Conservation (phyloP, 92 coral and sea anemone genomes). For the Blastomussa wellsi region DNA sequence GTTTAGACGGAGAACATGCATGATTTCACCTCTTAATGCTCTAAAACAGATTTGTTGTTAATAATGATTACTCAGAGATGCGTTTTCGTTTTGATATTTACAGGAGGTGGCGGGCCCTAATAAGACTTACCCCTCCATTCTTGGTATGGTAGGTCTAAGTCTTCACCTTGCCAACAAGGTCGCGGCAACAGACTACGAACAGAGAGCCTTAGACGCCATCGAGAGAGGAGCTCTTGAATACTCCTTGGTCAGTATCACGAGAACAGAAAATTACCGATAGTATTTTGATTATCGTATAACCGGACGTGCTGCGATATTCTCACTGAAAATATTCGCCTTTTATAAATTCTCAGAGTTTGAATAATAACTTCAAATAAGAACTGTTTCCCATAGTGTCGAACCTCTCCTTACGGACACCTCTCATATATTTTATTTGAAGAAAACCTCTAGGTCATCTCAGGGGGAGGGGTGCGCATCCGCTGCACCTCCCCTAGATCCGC, state of each 20-base stretch:
- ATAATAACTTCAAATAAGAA: neutral
- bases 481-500: no score
- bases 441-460: no score
- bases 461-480: no score
- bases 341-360: neutral
- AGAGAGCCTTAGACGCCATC: neutral
- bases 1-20: no score
- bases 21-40: neutral
- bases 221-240: conserved; percentile 9
- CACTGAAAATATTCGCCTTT: neutral
- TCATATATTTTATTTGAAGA: no score
- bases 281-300: neutral
- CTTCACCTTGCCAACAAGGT: conserved; percentile 46
- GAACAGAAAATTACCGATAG: neutral
- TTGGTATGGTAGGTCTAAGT: conserved; percentile 81
- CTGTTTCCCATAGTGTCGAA: no score
- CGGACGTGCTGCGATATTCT: neutral
- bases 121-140: conserved; percentile 67
- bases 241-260: conserved; percentile 21
- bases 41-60: neutral
- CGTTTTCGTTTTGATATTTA: neutral
- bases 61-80: neutral
- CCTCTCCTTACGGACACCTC: no score
- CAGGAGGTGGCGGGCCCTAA: conserved; percentile 72
- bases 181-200: conserved; percentile 1